Evolutionary conservation across 1,140 invertebrate species (phyloP), one percentile per base, ranked within the genome.

Genomic region (Zophobas atratus): DNA sequence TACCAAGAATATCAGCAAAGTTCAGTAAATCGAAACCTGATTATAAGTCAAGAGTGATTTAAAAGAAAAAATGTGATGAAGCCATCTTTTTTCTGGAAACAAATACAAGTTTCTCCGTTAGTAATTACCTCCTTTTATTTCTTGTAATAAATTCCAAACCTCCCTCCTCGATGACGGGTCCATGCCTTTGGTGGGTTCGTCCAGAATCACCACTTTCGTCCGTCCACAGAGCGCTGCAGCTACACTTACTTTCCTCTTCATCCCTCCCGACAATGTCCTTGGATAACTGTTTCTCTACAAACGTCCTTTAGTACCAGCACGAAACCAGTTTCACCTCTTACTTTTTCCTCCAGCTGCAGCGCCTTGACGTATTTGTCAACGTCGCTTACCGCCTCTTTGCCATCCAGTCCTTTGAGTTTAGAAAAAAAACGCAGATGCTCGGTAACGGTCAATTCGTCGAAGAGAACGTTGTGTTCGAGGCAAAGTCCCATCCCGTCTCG

Each of bases 151-250:
- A 84, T 98, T 94, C 97, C 97, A 99, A 2, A 96, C 92, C 56
- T 92, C 91, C 60, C 96, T 88, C 67, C 97, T 89, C 0, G 96
- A 95, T 81, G 95, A 92, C 2, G 97, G 96, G 89, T 99, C 98
- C 90, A 99, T 95, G 49, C 97, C 97, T 1, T 95, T 95, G 0
- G 96, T 97, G 48, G 97, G 97, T 87, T 99, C 96, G 87, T 98
- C 96, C 83, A 97, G 89, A 75, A 98, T 91, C 32, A 97, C 90
- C 70, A 91, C 88, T 77, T 87, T 87, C 0, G 91, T 90, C 20
- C 87, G 87, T 0, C 91, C 94, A 73, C 93, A 92, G 33, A 96
- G 86, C 5, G 95, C 94, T 75, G 94, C 93, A 1, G 92, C 94
- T 43, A 96, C 89, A 70, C 92, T 94, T 2, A 96, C 85, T 78